Evolutionary conservation across 2,797 vertebrate species (phyloP), one percentile per base, ranked within the genome.

Genomic region (Thamnophis elegans): DNA sequence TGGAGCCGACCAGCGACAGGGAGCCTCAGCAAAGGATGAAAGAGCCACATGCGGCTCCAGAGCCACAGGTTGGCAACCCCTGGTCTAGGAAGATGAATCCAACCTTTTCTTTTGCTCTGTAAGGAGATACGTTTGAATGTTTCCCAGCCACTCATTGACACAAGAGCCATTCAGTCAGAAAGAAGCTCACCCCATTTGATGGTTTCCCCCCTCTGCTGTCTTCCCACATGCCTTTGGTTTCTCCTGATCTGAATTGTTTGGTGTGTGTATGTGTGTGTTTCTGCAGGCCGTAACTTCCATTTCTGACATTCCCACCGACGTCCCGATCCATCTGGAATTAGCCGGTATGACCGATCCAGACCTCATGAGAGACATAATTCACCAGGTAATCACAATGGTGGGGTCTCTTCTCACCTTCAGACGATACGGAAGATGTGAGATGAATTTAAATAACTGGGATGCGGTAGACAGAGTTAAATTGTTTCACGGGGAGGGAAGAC

Each of bases 291-390:
- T 99, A 73, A 95, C 96, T 25, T 98, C 98, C 93, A 98, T 99
- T 93, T 98, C 98, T 0, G 98, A 99, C 90, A 98, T 99, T 88
- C 98, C 97, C 8, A 98, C 96, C 0, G 98, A 98, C 65, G 96
- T 99, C 92, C 99, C 99, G 68, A 97, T 99, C 93, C 99, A 99
- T 94, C 97, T 99, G 94, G 99, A 99, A 97, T 94, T 99, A 98
- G 99, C 99, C 36, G 99, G 99, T 94, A 99, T 99, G 99, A 99
- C 99, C 0, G 98, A 99, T 94, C 98, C 95, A 93, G 98, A 99
- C 89, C 98, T 98, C 96, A 99, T 99, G 99, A 98, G 97, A 96
- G 98, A 97, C 96, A 98, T 99, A 89, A 96, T 99, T 95, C 98
- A 98, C 96, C 98, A 99, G 99, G 99, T 99, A 99, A 98, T 87